Conservation (phyloP, 1,140 invertebrate genomes). For the Drosophila lini region DNA sequence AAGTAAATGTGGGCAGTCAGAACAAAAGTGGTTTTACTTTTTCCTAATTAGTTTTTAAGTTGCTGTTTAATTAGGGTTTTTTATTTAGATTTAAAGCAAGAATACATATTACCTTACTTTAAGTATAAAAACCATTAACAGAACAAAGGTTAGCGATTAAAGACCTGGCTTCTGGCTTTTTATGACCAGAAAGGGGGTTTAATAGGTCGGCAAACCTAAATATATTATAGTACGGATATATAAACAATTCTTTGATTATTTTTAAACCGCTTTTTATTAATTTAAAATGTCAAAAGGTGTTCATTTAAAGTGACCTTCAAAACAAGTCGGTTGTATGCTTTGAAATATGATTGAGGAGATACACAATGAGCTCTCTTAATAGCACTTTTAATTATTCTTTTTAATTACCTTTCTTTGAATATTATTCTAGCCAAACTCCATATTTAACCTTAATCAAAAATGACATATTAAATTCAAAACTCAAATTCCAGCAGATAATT, state of each 20-base stretch:
- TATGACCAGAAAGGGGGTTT: not conserved
- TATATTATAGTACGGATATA: not conserved
- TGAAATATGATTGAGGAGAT: not conserved
- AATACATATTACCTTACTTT: not conserved
- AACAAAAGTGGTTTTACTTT: slow-evolving; percentile 6
- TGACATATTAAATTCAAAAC: not conserved
- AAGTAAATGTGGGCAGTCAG: slow-evolving; percentile 6
- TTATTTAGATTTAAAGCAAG: not conserved
- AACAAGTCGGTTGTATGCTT: not conserved
- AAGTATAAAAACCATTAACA: not conserved
- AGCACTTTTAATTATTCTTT: not conserved
- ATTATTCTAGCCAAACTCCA: not conserved
- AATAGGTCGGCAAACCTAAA: too few species aligned
- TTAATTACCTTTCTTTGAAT: not conserved
- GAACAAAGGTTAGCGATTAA: accelerated
- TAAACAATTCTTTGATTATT: not conserved
- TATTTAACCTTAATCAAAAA: not conserved
- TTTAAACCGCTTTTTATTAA: not conserved
- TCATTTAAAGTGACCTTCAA: not conserved
- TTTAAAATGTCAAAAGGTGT: not conserved
- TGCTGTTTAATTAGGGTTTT: not conserved
- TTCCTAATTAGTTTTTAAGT: slow-evolving; percentile 14
- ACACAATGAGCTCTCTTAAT: not conserved
- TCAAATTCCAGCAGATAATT: not conserved
- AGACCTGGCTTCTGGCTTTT: not conserved